These are phyloP conservation scores for Drosophila busckii DNA, from an alignment of 1,140 invertebrate species.

Conservation along the genomic window DNA sequence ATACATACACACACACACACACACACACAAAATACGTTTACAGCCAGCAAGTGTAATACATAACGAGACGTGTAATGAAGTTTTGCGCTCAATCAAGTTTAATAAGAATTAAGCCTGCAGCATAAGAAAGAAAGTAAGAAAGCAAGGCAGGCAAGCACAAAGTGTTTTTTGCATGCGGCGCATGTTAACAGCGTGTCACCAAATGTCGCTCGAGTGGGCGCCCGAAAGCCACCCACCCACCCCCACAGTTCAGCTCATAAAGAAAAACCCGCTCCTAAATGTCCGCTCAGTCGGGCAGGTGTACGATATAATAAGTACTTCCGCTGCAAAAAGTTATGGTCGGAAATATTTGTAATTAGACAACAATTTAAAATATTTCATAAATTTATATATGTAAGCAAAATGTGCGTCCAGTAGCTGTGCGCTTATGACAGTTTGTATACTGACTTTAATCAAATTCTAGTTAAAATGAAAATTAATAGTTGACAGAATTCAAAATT, in stretches of 20 bases:
- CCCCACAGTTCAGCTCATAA: neutral
- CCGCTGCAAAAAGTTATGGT: constrained; percentile 14
- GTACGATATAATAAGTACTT: too few relatives aligned
- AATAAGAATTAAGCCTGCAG: constrained; percentile 61
- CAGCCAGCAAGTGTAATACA: constrained; percentile 13
- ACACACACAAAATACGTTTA: neutral
- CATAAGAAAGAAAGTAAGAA: constrained; percentile 27
- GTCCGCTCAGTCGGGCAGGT: neutral
- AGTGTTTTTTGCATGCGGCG: too few relatives aligned
- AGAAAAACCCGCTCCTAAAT: neutral
- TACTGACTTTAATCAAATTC: too few relatives aligned
- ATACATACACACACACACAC: constrained; percentile 6
- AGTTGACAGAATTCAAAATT: too few relatives aligned
- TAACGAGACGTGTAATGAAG: constrained; percentile 55
- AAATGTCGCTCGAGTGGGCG: constrained; percentile 27
- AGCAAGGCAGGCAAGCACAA: constrained; percentile 38
- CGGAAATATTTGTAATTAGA: too few relatives aligned
- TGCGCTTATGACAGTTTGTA: too few relatives aligned
- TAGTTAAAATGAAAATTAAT: too few relatives aligned
- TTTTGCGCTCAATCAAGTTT: constrained; percentile 76
- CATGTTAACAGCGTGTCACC: constrained; percentile 65
- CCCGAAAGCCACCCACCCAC: neutral
- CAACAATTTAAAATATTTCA: too few relatives aligned
- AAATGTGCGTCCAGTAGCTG: too few relatives aligned
- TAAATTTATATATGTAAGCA: too few relatives aligned